Evolutionary conservation across 2,113 vertebrate genomes (phyloP), one percentile per base, ranked within the genome.

Genomic region (Dipodomys merriami): DNA sequence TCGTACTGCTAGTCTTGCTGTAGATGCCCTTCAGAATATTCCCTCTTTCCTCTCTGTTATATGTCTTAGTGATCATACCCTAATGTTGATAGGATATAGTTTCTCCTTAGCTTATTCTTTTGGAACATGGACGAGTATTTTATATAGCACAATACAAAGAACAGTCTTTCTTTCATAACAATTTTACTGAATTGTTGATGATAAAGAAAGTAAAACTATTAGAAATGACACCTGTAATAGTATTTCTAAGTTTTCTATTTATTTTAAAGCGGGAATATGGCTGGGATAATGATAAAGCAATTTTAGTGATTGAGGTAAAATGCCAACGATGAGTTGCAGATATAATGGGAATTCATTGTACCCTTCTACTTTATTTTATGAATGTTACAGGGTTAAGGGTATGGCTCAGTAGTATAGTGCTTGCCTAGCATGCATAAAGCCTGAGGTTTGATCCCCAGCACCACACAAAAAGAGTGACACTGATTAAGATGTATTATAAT

Each of bases 111-210:
- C 20, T 39, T 92, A 44, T 13, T n/a, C 20, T 82, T 92, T 65
- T 46, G 72, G 71, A 78, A 33, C 6, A 72, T 15, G 12, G 44
- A 71, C 12, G n/a, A 39, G 4, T 67, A 30, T 65, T 82, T 76
- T 5, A 11, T 39, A 67, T 57, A 13, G 16, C 53, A 57, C 53
- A 57, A 83, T 7, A 49, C 5, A 80, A 20, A 35, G 18, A 19
- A 30, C 12, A 44, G 18, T 39, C 23, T 90, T 64, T 49, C 83
- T 87, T 92, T 49, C 13, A 80, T 72, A 83, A 71, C 12, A 30
- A 64, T 39, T 73, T 83, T 79, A 74, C 60, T 74, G 68, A 87
- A 74, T 18, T 64, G 22, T 79, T 92, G 30, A 90, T 46, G 60
- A 53, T 79, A 64, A 87, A 27, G 9, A 83, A 74, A 74, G 23